Base-by-base conservation (phyloP, 1,140 invertebrate species). In the Geopemphigus sp. region DNA sequence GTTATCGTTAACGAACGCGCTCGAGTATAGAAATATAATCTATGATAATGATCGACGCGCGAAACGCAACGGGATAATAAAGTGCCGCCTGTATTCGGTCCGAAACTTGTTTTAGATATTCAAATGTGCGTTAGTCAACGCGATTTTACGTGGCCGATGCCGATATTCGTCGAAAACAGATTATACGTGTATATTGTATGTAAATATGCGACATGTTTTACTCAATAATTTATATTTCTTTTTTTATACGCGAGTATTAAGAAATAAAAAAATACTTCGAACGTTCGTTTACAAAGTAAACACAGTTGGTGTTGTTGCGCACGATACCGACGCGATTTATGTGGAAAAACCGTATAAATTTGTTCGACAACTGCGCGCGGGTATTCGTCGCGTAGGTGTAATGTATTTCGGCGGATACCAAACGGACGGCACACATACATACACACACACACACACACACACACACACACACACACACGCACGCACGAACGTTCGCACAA, bases 271-370 rank as follows among this genome's bases (percentile, higher is more conserved):
- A n/a, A n/a, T n/a, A 12, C 15, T 53, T 15, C 15, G 15, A 57
- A 5, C n/a, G n/a, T 57, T 57, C n/a, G 5, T 57, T 57, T 12
- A 53, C 15, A 14, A 8, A 53, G 15, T 53, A 53, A 12, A 45
- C 39, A 19, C 19, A 19, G 3, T 22, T 57, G n/a, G n/a, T n/a
- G n/a, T n/a, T n/a, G n/a, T n/a, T n/a, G n/a, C n/a, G 11, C 11
- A 45, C 11, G 11, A 1, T 53, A 14, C 50, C 15, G 10, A 14
- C 15, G 24, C 11, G 47, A 68, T 68, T n/a, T 17, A 68, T 24
- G 64, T 68, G 12, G n/a, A 68, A 66, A 68, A 68, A 68, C n/a
- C 5, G 64, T 24, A 68, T 66, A 66, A 5, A 66, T 45, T 66
- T 66, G 63, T 45, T 32, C 22, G n/a, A 5, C 5, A 66, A 45